A percentile compares a stretch with the other conserved stretches of the same genome.
Evolutionary conservation across 2,888 invertebrate genomes (phyloP).

Genomic region (Gastracanthus pulcherrimus): DNA sequence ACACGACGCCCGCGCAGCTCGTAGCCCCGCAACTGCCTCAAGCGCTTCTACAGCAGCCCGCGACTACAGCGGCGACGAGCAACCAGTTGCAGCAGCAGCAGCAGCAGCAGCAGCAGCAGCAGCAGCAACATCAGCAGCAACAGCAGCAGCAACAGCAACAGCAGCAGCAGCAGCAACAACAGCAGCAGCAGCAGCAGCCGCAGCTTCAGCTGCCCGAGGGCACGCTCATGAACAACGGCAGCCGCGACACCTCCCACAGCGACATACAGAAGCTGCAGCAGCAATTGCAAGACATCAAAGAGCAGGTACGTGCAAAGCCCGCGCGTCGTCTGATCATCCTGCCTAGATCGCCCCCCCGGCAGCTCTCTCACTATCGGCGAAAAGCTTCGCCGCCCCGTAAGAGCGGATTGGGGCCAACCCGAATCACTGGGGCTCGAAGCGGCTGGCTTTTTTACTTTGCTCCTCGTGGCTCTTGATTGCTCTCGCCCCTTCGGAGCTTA

Average conservation of each 20-base stretch:
- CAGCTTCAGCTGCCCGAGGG: slow-evolving; percentile 65
- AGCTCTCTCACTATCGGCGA: neutral
- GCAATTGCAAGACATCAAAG: slow-evolving; percentile 97
- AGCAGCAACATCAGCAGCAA: neutral
- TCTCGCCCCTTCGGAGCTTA: too few relatives aligned
- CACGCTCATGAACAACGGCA: slow-evolving; percentile 83
- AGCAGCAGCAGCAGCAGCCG: neutral
- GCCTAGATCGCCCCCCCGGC: neutral
- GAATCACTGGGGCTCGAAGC: too few relatives aligned
- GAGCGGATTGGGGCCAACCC: slow-evolving; percentile 21
- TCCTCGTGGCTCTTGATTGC: neutral
- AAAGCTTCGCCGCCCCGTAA: slow-evolving; percentile 31
- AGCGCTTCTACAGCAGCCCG: neutral
- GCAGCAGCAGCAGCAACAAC: neutral
- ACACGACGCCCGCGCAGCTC: slow-evolving; percentile 20
- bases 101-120: slow-evolving; percentile 2
- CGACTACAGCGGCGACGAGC: neutral
- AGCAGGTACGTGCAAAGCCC: slow-evolving; percentile 91
- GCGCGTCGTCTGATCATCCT: slow-evolving; percentile 37
- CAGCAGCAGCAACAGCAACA: neutral
- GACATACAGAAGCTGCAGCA: slow-evolving; percentile 96
- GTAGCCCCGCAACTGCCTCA: neutral
- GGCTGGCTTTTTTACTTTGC: neutral
- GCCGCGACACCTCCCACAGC: slow-evolving; percentile 83
- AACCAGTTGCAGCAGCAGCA: slow-evolving; percentile 1